Base-by-base conservation (phyloP, 1,140 invertebrate genomes). In the Drosophila neocordata region DNA sequence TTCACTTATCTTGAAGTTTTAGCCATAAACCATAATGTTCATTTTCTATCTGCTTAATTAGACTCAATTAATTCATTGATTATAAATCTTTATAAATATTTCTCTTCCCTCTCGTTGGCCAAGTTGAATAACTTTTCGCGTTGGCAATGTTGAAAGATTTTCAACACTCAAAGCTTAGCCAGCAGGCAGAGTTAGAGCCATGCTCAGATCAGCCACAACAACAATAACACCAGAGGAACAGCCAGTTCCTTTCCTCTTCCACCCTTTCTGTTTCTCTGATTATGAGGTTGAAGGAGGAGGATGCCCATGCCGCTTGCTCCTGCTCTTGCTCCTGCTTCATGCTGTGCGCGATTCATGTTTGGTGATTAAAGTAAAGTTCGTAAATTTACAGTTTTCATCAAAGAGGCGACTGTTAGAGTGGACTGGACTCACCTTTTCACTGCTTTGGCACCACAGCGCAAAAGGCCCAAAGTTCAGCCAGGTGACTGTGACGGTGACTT, bases 341-440 rank as follows among this genome's bases (percentile, higher is more conserved):
- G 89, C 89, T 91, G 89, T 84, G 89, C 89, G 87, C 88, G 88
- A 90, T 90, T 90, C 88, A 90, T 90, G 89, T 88, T 84, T 76
- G 88, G 82, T 82, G 88, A 90, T 90, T 90, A 90, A 90, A 90
- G 88, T 90, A 90, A 90, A 88, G 83, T 90, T 88, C 88, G 88
- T 90, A 90, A 90, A 90, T 90, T 90, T 90, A 90, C 88, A 90
- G 88, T 90, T 90, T 90, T 90, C 88, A 90, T 90, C 88, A 88
- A 88, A 90, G 84, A 75, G 73, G 88, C 87, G 88, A 90, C 82
- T 85, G 76, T 82, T 87, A 82, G 53, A 56, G 83, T 87, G 82
- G 82, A 85, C 88, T 90, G 88, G 88, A 90, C 87, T 90, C 88
- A 83, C 85, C 87, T 90, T 90, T 89, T 75, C 81, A 89, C 80